Conservation (phyloP, 2,113 vertebrate genomes). For the Saccopteryx leptura region DNA sequence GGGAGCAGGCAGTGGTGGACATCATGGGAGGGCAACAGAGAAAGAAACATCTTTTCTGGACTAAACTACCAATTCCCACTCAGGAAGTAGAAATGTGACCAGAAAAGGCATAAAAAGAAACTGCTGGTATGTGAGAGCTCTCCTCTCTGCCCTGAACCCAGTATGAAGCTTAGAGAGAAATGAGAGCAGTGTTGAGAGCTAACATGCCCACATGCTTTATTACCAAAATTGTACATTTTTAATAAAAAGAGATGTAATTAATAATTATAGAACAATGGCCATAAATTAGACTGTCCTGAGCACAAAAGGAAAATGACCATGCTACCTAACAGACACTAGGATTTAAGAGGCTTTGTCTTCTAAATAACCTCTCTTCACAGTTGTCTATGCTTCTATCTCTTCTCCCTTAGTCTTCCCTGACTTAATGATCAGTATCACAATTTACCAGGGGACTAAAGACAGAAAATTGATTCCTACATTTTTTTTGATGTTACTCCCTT, state of each 20-base stretch:
- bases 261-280: not conserved
- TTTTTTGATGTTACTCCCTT: not conserved
- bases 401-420: not conserved
- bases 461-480: not conserved
- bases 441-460: not conserved
- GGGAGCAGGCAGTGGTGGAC: not conserved
- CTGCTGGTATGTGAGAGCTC: not conserved
- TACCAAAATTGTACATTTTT: slow-evolving; percentile 5
- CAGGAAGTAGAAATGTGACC: not conserved
- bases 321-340: not conserved
- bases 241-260: not conserved
- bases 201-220: not conserved
- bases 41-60: not conserved
- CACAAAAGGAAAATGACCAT: not conserved
- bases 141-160: not conserved
- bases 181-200: not conserved
- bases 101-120: not conserved
- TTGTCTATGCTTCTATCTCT: not conserved
- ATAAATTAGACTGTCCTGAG: not conserved
- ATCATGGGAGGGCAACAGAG: not conserved
- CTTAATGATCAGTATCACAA: not conserved
- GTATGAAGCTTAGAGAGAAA: not conserved
- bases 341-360: not conserved
- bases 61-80: not conserved
- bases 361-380: not conserved